Evolutionary conservation across 2,113 vertebrate genomes (phyloP), one percentile per base, ranked within the genome.

Genomic region (Podilymbus podiceps): DNA sequence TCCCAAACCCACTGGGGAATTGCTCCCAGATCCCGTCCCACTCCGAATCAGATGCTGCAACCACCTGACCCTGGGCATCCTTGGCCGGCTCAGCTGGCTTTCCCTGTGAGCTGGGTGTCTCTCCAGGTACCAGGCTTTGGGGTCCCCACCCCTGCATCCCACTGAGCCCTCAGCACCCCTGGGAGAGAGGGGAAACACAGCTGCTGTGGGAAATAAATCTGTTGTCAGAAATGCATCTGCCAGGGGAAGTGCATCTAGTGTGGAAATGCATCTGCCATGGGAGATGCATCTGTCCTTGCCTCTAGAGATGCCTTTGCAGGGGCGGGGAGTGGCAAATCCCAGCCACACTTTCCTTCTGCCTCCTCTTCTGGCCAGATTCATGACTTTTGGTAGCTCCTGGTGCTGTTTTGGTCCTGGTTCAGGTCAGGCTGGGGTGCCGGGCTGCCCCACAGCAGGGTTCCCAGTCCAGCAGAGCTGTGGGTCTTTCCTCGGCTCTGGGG

Each of bases 261-360:
- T 88, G 82, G 91, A 93, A 89, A 92, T 73, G 84, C 94, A 91
- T 50, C 74, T 67, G 50, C 59, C 27, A 35, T 94, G 95, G 95
- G 95, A 96, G 94, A 83, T 89, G 85, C 92, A 82, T 60, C 88
- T 28, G 72, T 0, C 3, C 62, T 15, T 18, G 76, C 46, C 88
- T 49, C 60, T 13, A 74, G 47, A 78, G 87, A 67, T 9, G 35
- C 11, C 52, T 72, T 24, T 22, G 53, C 0, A 28, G 86, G 79
- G 83, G 72, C 1, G 10, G 80, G 20, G 63, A 89, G 58, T 3
- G 0, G 33, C 14, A 23, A 50, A 59, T 15, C 85, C 71, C 10
- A 0, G 31, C 60, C 22, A 1, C 15, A 0, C 25, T 49, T n/a
- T 59, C 72, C 88, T 87, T 31, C 30, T 35, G 77, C 85, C 62